These are phyloP conservation scores for Poecile atricapillus DNA, from an alignment of 2,113 vertebrate genomes.

Conservation along the genomic window DNA sequence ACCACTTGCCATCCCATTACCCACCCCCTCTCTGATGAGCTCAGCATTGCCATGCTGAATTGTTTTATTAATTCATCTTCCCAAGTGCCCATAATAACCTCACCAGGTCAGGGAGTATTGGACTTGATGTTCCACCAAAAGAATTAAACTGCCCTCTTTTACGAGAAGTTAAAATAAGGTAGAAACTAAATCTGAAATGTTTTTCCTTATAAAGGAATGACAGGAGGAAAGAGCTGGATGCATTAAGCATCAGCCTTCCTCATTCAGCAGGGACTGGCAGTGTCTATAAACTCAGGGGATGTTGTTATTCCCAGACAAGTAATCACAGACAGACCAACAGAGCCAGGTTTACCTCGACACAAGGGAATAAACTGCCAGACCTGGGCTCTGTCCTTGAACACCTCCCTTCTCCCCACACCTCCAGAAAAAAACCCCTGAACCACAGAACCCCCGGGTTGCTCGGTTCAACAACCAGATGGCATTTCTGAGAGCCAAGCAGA, in stretches of 20 bases:
- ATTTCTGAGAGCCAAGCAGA: not conserved
- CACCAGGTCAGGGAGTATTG: not conserved
- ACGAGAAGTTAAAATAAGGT: slow-evolving; percentile 38
- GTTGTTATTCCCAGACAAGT: not conserved
- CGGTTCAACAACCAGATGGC: not conserved
- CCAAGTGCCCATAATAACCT: not conserved
- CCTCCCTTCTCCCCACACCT: not conserved
- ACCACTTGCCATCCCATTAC: accelerated
- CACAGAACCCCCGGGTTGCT: not conserved
- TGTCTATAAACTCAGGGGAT: not conserved
- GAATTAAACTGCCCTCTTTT: not conserved
- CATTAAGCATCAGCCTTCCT: not conserved
- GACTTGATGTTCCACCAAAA: not conserved
- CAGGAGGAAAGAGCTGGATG: not conserved
- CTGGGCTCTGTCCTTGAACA: not conserved
- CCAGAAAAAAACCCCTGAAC: not conserved
- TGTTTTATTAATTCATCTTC: not conserved
- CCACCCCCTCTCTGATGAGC: accelerated
- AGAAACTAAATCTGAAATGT: not conserved
- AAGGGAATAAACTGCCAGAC: not conserved
- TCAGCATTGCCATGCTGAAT: not conserved
- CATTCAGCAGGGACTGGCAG: not conserved
- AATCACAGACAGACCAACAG: not conserved
- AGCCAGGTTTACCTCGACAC: not conserved
- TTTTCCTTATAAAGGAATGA: slow-evolving; percentile 46